A percentile compares a stretch with the other conserved stretches of the same genome.
These are phyloP conservation scores for Gadopsis marmoratus DNA, from an alignment of 2,797 vertebrate genomes.

Conservation along the genomic window DNA sequence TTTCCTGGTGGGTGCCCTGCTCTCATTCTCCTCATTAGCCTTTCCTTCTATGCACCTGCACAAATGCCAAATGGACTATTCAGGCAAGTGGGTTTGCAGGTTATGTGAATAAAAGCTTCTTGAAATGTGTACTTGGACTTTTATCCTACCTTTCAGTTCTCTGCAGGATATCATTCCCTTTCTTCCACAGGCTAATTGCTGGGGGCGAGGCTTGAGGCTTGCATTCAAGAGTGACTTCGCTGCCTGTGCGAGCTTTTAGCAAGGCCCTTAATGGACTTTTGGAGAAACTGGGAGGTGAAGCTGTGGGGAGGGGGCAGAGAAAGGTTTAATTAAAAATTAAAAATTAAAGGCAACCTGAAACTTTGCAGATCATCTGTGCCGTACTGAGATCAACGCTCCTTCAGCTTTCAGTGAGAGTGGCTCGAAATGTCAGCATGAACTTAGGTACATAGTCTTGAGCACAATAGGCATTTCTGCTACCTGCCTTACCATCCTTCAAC, in stretches of 20 bases:
- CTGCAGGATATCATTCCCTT: conserved; percentile 89
- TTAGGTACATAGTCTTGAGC: too few relatives aligned
- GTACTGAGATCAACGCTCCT: conserved; percentile 17
- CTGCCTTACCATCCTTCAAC: conserved; percentile 3
- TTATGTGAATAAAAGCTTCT: conserved; percentile 63
- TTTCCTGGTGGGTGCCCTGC: conserved; percentile 37
- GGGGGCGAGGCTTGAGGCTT: conserved; percentile 93
- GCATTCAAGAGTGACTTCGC: conserved; percentile 92
- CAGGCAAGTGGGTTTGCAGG: conserved; percentile 49
- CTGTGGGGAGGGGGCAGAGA: conserved; percentile 74
- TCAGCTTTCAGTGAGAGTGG: conserved; percentile 1
- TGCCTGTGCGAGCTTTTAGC: conserved; percentile 92
- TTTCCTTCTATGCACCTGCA: conserved; percentile 62
- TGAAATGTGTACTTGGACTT: conserved; percentile 57
- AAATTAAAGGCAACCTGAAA: conserved; percentile 32
- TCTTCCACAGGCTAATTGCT: conserved; percentile 93
- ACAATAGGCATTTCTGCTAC: too few relatives aligned
- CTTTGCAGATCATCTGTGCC: conserved; percentile 43
- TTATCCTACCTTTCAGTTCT: conserved; percentile 91
- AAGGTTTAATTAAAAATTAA: conserved; percentile 40
- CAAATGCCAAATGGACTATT: conserved; percentile 70
- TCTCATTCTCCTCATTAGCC: conserved; percentile 67
- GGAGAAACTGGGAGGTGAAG: conserved; percentile 94
- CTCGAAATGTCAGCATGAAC: conserved; percentile 19
- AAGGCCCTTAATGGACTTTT: conserved; percentile 88